Conservation (phyloP, 2,797 vertebrate species). For the Fistularia commersonii region DNA sequence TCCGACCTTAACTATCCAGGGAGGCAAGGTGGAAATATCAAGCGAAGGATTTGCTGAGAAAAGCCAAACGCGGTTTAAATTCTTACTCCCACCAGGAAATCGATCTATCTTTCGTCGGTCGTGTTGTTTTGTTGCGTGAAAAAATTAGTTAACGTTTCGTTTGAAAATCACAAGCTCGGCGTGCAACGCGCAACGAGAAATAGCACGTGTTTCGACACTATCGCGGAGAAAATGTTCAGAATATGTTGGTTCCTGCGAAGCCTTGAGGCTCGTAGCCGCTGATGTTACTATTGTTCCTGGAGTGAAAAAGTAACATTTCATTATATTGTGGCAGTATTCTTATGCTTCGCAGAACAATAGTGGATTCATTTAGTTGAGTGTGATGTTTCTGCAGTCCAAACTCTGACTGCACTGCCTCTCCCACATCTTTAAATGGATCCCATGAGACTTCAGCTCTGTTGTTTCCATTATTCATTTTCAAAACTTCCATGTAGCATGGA, state of each 20-base stretch:
- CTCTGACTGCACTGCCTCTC: slow-evolving; percentile 65
- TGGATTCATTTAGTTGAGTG: slow-evolving; percentile 53
- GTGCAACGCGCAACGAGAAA: too few relatives aligned
- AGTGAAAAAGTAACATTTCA: slow-evolving; percentile 3
- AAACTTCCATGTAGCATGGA: slow-evolving; percentile 71
- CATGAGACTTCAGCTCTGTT: slow-evolving; percentile 71
- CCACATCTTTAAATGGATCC: slow-evolving; percentile 75
- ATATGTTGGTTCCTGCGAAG: too few relatives aligned
- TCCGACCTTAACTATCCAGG: slow-evolving; percentile 51
- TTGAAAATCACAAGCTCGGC: slow-evolving; percentile 2
- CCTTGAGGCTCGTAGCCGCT: too few relatives aligned
- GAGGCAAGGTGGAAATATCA: slow-evolving; percentile 55
- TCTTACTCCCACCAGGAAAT: slow-evolving; percentile 46
- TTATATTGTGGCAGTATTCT: background rate
- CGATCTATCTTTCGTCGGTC: slow-evolving; percentile 31
- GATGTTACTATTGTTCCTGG: background rate
- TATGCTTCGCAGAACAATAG: slow-evolving; percentile 48
- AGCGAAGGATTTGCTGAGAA: slow-evolving; percentile 41
- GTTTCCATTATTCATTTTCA: slow-evolving; percentile 81
- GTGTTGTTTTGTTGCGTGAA: slow-evolving; percentile 19
- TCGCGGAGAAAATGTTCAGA: too few relatives aligned
- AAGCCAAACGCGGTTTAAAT: slow-evolving; percentile 47
- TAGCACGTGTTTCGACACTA: too few relatives aligned
- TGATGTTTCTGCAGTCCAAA: slow-evolving; percentile 56
- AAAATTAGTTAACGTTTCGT: slow-evolving; percentile 16